phyloP scores from a whole-genome alignment of 2,888 invertebrate species.

The Ecliptopera silaceata region DNA sequence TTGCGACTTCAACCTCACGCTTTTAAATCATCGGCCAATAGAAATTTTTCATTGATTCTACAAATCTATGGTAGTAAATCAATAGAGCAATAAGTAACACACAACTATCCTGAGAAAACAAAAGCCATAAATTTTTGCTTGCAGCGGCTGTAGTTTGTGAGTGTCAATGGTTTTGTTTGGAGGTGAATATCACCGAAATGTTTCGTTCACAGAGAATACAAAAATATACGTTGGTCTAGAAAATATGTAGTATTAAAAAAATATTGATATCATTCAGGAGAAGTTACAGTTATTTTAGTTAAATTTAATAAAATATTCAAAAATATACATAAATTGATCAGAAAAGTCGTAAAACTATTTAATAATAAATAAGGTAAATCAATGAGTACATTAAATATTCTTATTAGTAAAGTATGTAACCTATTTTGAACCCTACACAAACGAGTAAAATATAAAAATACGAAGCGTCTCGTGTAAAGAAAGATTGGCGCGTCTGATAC shows the following conservation, averaged over 20 bases:
- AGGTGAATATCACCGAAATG: conserved; percentile 24
- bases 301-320: too few species aligned
- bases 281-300: too few species aligned
- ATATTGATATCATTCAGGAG: too few species aligned
- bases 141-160: conserved; percentile 57
- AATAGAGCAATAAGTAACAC: conserved; percentile 41
- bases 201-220: background rate
- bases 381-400: too few species aligned
- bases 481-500: background rate
- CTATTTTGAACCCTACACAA: background rate
- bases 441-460: background rate
- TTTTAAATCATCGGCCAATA: conserved; percentile 28
- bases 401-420: too few species aligned
- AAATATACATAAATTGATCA: too few species aligned
- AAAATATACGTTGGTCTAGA: background rate
- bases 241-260: too few species aligned
- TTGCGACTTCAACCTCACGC: conserved; percentile 9
- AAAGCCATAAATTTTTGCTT: conserved; percentile 74
- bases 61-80: conserved; percentile 42
- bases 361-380: too few species aligned
- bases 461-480: background rate
- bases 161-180: conserved; percentile 73
- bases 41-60: conserved; percentile 24
- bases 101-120: conserved; percentile 69
- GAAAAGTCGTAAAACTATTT: too few species aligned